Evolutionary conservation across 2,113 vertebrate genomes (phyloP).

Genomic region (Eleginops maclovinus): DNA sequence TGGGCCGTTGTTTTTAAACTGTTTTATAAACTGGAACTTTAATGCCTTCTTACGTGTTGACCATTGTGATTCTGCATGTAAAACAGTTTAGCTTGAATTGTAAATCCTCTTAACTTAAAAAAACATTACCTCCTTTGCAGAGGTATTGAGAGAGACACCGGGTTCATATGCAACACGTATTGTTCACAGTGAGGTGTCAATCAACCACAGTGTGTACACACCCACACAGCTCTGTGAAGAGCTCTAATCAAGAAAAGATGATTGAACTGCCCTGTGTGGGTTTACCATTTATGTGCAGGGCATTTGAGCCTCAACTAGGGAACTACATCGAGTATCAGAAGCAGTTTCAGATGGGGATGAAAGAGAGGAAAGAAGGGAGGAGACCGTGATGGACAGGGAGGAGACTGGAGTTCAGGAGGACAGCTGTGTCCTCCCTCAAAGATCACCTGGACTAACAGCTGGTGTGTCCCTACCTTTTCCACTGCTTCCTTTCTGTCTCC

Average conservation of each 20-base stretch:
- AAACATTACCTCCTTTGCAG: no score
- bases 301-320: slow-evolving; percentile 9
- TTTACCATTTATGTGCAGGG: background rate
- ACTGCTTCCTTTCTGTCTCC: slow-evolving; percentile 12
- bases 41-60: no score
- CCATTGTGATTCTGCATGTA: no score
- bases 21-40: no score
- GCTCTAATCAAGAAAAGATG: slow-evolving; percentile 22
- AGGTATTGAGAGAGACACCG: background rate
- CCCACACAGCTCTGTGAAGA: slow-evolving; percentile 10
- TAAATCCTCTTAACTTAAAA: no score
- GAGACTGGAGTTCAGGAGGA: slow-evolving; percentile 30
- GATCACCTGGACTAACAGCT: slow-evolving; percentile 70
- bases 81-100: no score
- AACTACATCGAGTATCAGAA: background rate
- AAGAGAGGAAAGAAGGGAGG: background rate
- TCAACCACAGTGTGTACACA: background rate
- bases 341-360: background rate
- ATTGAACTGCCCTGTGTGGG: slow-evolving; percentile 17
- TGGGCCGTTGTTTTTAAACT: no score
- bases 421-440: slow-evolving; percentile 38
- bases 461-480: slow-evolving; percentile 29
- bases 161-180: background rate
- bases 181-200: background rate
- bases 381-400: slow-evolving; percentile 31